phyloP scores from a whole-genome alignment of 2,888 invertebrate species.

The Sicus ferrugineus region DNA sequence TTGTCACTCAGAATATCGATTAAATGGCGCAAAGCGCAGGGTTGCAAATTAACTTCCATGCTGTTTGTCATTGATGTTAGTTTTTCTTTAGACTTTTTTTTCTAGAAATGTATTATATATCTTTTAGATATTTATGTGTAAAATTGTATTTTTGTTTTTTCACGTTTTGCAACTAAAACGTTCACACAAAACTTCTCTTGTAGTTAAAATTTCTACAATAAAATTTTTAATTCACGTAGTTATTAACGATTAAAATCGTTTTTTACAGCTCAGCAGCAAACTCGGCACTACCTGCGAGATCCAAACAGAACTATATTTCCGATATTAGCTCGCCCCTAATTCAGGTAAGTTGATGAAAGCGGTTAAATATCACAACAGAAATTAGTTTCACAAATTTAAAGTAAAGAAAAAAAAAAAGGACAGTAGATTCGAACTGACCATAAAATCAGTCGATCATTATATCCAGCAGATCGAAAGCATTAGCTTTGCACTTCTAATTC shows the following conservation, averaged over 20 bases:
- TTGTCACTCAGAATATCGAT: too few relatives aligned
- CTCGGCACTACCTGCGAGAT: conserved; percentile 64
- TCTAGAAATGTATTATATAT: too few relatives aligned
- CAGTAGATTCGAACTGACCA: too few relatives aligned
- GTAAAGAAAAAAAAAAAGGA: too few relatives aligned
- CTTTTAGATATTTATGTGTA: too few relatives aligned
- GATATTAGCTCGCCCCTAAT: conserved; percentile 90
- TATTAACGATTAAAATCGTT: conserved; percentile 14
- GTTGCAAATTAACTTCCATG: not conserved
- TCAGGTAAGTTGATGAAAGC: conserved; percentile 56
- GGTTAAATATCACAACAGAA: too few relatives aligned
- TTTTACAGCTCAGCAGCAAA: conserved; percentile 62
- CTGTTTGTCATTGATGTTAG: too few relatives aligned
- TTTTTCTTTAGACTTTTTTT: too few relatives aligned
- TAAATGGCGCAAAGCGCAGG: too few relatives aligned
- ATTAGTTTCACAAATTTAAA: too few relatives aligned
- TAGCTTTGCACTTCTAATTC: conserved; percentile 19
- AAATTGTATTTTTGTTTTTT: too few relatives aligned
- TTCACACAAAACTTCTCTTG: not conserved
- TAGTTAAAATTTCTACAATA: not conserved
- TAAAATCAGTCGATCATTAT: not conserved
- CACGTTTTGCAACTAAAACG: conserved; percentile 8
- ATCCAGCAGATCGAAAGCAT: not conserved
- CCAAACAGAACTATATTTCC: conserved; percentile 72
- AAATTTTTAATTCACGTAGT: too few relatives aligned